Percentiles rank a stretch among this genome's conserved stretches.
Conservation (phyloP, 2,888 invertebrate species). For the Zeuzera pyrina region DNA sequence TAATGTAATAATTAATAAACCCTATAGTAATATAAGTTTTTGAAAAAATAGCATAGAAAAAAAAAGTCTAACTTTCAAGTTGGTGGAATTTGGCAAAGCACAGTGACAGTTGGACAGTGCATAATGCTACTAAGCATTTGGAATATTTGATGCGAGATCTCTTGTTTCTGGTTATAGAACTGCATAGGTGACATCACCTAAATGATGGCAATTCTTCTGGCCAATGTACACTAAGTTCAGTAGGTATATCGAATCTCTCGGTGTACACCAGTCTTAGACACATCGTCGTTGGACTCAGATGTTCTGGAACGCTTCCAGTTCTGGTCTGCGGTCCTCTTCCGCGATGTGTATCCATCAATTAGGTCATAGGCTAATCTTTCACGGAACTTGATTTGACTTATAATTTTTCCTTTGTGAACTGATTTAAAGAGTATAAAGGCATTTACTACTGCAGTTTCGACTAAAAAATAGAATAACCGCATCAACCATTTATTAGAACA, state of each 20-base stretch:
- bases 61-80: too few relatives aligned
- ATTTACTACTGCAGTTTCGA: slow-evolving; percentile 7
- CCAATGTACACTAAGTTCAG: slow-evolving; percentile 9
- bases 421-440: slow-evolving; percentile 8
- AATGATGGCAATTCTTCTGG: slow-evolving; percentile 7
- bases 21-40: too few relatives aligned
- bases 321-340: slow-evolving; percentile 6
- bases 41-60: too few relatives aligned
- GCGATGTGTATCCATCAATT: slow-evolving; percentile 7
- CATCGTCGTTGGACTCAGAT: slow-evolving; percentile 6
- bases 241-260: slow-evolving; percentile 8
- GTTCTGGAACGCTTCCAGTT: slow-evolving; percentile 8
- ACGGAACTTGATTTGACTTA: slow-evolving; percentile 6
- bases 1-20: too few relatives aligned
- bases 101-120: too few relatives aligned
- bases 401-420: slow-evolving; percentile 5
- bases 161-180: slow-evolving; percentile 2
- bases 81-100: too few relatives aligned
- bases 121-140: too few relatives aligned
- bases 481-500: too few relatives aligned
- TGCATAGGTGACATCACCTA: slow-evolving; percentile 7
- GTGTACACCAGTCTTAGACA: slow-evolving; percentile 4
- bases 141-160: background rate
- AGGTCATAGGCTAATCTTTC: slow-evolving; percentile 7
- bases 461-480: too few relatives aligned